Base-by-base conservation (phyloP, 1,140 invertebrate genomes). In the Lasaia peninsularis region DNA sequence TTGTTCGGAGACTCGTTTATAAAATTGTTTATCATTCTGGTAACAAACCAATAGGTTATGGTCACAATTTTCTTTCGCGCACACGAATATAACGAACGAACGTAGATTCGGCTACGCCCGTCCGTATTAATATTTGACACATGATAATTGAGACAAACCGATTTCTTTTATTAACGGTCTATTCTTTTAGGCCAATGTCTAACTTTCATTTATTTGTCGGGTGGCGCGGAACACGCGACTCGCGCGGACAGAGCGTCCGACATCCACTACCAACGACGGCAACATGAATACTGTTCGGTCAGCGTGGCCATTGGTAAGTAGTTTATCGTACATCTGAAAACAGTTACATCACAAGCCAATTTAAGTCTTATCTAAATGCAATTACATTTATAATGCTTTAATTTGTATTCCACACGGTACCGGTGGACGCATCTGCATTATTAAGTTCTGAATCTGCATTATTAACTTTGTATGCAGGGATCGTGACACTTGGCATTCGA, bases 181-280 rank as follows among this genome's bases (percentile, higher is more conserved):
- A 78, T 66, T 67, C 65, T 87, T 87, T 79, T 73, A 80, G 80
- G 82, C 73, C 78, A 83, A 80, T 76, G 69, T 73, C 82, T 78
- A 77, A 86, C 80, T 87, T 87, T 87, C 82, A 85, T 85, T 73
- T 83, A 80, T 73, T 82, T 75, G 72, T 78, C 67, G 65, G 65
- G 73, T 70, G 63, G 62, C 69, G 62, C 67, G 48, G 63, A 69
- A 60, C 65, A 70, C 67, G 64, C 67, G 62, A 72, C 52, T 60
- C 20, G 54, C 21, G 37, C 21, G 52, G 37, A 62, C 50, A 53
- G 62, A 56, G 40, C 31, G 16, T 10, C 51, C 31, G 32, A 58
- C 69, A 66, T 58, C 80, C 77, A 79, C 70, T 76, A 69, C 74
- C 69, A 66, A 60, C 76, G 70, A 68, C 71, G 62, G 62, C 65